Evolutionary conservation across 2,113 vertebrate genomes (phyloP).

Genomic region (Hystrix brachyura): DNA sequence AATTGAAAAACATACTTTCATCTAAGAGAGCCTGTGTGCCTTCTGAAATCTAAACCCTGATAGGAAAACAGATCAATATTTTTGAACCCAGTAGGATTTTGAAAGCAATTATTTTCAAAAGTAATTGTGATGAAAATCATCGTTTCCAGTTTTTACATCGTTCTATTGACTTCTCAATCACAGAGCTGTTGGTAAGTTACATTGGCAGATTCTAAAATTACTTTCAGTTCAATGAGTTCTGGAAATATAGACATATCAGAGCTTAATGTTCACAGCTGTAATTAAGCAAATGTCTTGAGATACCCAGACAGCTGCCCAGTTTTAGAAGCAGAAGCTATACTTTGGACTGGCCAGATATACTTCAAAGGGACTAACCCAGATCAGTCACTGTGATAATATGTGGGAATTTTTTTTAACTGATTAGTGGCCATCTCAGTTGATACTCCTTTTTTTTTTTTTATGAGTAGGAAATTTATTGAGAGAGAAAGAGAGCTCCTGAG

Average conservation of each 20-base stretch:
- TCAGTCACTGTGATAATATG: background rate
- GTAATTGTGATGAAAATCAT: slow-evolving; percentile 47
- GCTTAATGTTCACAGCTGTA: background rate
- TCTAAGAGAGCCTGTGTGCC: background rate
- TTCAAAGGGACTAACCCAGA: background rate
- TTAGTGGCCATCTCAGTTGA: slow-evolving; percentile 24
- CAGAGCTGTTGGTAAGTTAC: background rate
- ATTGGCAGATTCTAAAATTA: slow-evolving; percentile 36
- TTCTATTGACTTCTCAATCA: slow-evolving; percentile 22
- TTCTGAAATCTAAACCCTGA: slow-evolving; percentile 47
- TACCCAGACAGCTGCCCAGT: background rate
- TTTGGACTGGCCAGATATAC: background rate
- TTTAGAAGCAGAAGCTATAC: slow-evolving; percentile 43
- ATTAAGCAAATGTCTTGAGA: slow-evolving; percentile 46
- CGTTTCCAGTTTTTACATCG: background rate
- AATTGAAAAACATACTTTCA: slow-evolving; percentile 49
- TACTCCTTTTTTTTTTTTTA: slow-evolving; percentile 51
- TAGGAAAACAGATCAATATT: slow-evolving; percentile 31
- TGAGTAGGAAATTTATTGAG: no score
- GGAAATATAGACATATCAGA: slow-evolving; percentile 52
- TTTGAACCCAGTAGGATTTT: slow-evolving; percentile 55
- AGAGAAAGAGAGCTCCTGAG: background rate
- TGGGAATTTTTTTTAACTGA: background rate
- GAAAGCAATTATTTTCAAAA: background rate
- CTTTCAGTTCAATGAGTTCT: background rate